Evolutionary conservation across 1,140 invertebrate genomes (phyloP), one percentile per base, ranked within the genome.

Genomic region (Heliconius congener): DNA sequence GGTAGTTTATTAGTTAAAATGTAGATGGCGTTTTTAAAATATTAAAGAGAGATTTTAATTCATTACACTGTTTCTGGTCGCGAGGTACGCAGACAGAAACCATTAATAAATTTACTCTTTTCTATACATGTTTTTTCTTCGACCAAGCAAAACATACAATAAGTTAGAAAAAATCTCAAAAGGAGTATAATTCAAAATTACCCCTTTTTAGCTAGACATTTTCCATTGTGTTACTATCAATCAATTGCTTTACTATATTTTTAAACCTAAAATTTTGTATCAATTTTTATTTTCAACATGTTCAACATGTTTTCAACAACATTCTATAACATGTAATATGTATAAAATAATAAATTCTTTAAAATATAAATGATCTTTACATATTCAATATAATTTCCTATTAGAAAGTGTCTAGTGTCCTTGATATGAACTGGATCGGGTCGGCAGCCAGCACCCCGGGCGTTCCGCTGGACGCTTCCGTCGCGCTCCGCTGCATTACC

Each of bases 391-490:
- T 66, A 66, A 66, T 72, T 76, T 76, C 76, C 76, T 57, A 73
- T 74, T 79, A 74, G 82, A 83, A 83, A 83, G 79, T 83, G 71
- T 77, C 39, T 39, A 57, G 42, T 81, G 84, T 82, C 83, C 83
- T 85, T 85, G 84, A 83, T 79, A 72, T 50, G 71, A 74, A 80
- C 79, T 81, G 84, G 82, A 82, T 81, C 76, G 71, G 81, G 81
- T 78, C 82, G 81, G 37, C 71, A 72, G 71, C 8, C 71, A 72
- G 37, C 84, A 85, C 84, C 85, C 84, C 81, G 82, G 78, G 78
- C 86, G 89, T 90, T 89, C 86, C 88, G 85, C 82, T 84, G 72
- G 76, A 46, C 87, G 89, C 84, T 74, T 83, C 75, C 81, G 88
- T 87, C 84, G 72, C 86, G 91, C 82, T 88, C 81, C 84, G 90